A percentile compares a stretch with the other conserved stretches of the same genome.
These are phyloP conservation scores for Pseudorectes ferrugineus DNA, from an alignment of 2,113 vertebrate genomes.

Conservation along the genomic window DNA sequence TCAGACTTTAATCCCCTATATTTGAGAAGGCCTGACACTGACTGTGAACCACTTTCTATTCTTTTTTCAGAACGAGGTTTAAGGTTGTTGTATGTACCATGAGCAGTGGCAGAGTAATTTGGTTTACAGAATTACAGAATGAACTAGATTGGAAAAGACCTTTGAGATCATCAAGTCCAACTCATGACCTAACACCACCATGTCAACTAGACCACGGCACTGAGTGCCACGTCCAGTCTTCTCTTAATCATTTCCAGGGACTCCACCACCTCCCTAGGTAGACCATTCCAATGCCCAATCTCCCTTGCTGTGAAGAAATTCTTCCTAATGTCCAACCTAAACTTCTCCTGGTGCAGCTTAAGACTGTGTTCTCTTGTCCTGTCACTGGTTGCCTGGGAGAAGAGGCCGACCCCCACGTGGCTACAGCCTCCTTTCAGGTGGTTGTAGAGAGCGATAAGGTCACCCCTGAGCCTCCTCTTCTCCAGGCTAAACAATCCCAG, in stretches of 20 bases:
- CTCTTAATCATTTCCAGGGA: not conserved
- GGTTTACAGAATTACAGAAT: not conserved
- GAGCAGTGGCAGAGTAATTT: not conserved
- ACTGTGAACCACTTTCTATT: not conserved
- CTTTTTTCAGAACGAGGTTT: not conserved
- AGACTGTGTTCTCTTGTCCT: not conserved
- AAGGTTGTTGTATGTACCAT: not conserved
- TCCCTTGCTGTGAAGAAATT: not conserved
- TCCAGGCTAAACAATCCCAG: not conserved
- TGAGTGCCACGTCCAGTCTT: not conserved
- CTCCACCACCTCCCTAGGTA: not conserved
- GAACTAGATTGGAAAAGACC: not conserved
- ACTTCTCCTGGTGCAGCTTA: rapidly evolving
- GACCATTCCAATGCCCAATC: not conserved
- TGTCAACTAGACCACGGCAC: not conserved
- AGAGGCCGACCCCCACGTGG: not conserved
- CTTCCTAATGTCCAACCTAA: not conserved
- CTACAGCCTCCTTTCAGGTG: too few species aligned
- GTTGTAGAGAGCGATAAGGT: rapidly evolving
- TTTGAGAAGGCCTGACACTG: rapidly evolving
- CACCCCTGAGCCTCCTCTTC: too few species aligned
- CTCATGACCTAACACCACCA: not conserved
- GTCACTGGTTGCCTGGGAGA: not conserved
- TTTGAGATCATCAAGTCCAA: not conserved
- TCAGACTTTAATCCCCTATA: not conserved